Conservation (phyloP, 2,888 invertebrate genomes). For the Melinaea menophilus region DNA sequence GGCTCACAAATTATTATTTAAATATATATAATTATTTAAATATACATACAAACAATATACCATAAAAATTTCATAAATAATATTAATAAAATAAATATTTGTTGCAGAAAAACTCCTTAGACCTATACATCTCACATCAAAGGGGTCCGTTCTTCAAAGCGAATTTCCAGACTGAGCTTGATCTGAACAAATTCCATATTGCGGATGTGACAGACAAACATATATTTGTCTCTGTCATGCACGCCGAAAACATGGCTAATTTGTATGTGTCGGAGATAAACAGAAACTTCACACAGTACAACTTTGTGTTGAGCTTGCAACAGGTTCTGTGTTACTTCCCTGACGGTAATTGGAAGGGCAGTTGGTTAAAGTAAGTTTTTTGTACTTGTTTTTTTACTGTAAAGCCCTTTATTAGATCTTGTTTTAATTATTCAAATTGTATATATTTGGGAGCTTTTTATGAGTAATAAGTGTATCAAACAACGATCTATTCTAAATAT, state of each 20-base stretch:
- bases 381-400: background rate
- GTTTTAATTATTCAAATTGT: too few relatives aligned
- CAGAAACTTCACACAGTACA: slow-evolving; percentile 80
- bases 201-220: slow-evolving; percentile 89
- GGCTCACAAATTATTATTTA: too few relatives aligned
- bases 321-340: slow-evolving; percentile 91
- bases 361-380: slow-evolving; percentile 87
- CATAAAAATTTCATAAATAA: too few relatives aligned
- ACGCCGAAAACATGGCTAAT: slow-evolving; percentile 84
- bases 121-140: slow-evolving; percentile 87
- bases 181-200: slow-evolving; percentile 84
- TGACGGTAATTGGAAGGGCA: slow-evolving; percentile 86
- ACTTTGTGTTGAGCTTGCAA: slow-evolving; percentile 87
- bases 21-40: too few relatives aligned
- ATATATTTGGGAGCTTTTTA: too few relatives aligned
- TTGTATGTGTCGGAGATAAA: slow-evolving; percentile 88
- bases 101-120: slow-evolving; percentile 70
- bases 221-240: slow-evolving; percentile 89
- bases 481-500: too few relatives aligned
- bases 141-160: slow-evolving; percentile 84
- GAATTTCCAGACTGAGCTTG: slow-evolving; percentile 84
- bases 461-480: too few relatives aligned
- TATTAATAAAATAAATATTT: slow-evolving; percentile 6
- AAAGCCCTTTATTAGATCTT: background rate
- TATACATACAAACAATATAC: too few relatives aligned